A percentile compares a stretch with the other conserved stretches of the same genome.
phyloP scores from a whole-genome alignment of 2,113 vertebrate species.

The Donacobius atricapilla region DNA sequence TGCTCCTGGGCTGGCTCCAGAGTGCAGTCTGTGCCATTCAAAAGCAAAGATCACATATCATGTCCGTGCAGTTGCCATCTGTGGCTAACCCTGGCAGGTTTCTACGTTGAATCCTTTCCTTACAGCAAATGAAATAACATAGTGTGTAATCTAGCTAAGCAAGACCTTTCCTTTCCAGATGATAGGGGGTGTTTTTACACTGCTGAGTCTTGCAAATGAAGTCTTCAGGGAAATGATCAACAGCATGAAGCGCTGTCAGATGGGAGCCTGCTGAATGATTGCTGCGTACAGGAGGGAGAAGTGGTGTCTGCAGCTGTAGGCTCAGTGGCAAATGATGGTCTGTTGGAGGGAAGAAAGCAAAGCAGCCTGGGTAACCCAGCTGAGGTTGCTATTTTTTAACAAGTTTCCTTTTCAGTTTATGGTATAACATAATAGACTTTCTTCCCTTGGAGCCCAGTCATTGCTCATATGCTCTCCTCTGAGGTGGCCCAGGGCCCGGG shows the following conservation, averaged over 20 bases:
- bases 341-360: background rate
- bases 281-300: background rate
- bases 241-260: background rate
- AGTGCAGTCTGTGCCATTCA: background rate
- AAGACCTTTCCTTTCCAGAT: background rate
- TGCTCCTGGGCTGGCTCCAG: background rate
- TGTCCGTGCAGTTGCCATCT: background rate
- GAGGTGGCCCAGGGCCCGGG: background rate
- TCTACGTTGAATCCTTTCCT: background rate
- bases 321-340: slow-evolving; percentile 4
- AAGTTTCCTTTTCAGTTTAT: background rate
- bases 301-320: background rate
- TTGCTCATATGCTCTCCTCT: background rate
- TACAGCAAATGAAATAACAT: background rate
- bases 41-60: background rate
- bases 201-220: slow-evolving; percentile 28
- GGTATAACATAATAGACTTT: background rate
- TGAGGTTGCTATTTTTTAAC: background rate
- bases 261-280: background rate
- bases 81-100: background rate
- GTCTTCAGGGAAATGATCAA: slow-evolving; percentile 29
- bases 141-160: background rate
- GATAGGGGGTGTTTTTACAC: background rate
- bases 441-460: background rate
- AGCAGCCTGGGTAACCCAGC: background rate